Base-by-base conservation (phyloP, 2,888 invertebrate genomes). In the Heliconius ismenius region DNA sequence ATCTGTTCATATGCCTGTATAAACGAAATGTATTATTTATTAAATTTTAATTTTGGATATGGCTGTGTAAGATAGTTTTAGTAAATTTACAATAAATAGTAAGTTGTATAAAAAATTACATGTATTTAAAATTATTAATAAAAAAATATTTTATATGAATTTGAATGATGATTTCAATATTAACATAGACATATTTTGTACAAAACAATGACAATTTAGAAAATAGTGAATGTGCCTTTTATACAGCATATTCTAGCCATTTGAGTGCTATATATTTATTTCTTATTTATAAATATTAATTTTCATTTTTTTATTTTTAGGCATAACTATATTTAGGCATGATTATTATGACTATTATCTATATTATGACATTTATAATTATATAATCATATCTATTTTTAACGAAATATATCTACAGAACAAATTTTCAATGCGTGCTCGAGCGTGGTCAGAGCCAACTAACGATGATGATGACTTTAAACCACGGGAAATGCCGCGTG, bases 401-500 rank as follows among this genome's bases (percentile, higher is more conserved):
- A 26, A 36, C 13, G 62, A 13, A 58, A 70, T 36, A n/a, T 18
- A 69, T 74, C 28, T 78, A 73, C 94, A 97, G 97, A 96, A 95
- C 84, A 98, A 98, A 89, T 98, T 98, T 91, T 96, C 96, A 82
- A 96, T 97, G 85, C 95, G 98, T 70, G 96, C 97, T 77, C 95
- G 97, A 82, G 97, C 97, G 28, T 98, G 97, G 97, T 95, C 96
- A 68, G 96, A 97, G 86, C 96, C 96, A 21, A 91, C 94, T 0
- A 91, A 79, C 0, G 86, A 87, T 2, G 90, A 89, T 9, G 90
- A 89, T 11, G 92, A 92, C 39, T 72, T 90, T 72, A 81, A 77
- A 58, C 82, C 84, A 10, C 78, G 90, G 2, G 89, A 86, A 0
- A 83, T 86, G 60, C 91, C 92, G 4, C 84, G 86, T 7, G 88